Percentiles rank a stretch among this genome's conserved stretches.
These are phyloP conservation scores for Chelon labrosus DNA, from an alignment of 2,797 vertebrate genomes.

Conservation along the genomic window DNA sequence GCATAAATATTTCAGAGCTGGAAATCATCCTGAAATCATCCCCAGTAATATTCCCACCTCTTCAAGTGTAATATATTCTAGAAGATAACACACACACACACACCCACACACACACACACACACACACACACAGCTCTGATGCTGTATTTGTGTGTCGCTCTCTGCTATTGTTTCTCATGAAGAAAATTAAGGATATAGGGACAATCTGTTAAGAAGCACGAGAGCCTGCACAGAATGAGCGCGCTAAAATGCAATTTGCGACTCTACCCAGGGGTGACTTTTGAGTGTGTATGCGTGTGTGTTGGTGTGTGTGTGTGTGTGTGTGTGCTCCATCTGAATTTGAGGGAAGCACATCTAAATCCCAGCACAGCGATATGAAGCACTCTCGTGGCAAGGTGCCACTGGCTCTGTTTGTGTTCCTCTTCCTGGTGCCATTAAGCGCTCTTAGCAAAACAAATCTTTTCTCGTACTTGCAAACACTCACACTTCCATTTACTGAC, in stretches of 20 bases:
- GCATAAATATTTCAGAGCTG: conserved; percentile 56
- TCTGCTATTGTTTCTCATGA: conserved; percentile 31
- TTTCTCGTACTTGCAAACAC: conserved; percentile 43
- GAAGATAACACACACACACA: conserved; percentile 34
- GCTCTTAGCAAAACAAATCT: conserved; percentile 56
- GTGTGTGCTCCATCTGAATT: conserved; percentile 41
- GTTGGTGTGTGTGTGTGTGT: too few species aligned
- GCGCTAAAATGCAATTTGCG: conserved; percentile 41
- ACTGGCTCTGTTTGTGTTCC: conserved; percentile 41
- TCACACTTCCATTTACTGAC: conserved; percentile 35
- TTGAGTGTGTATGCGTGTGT: neutral
- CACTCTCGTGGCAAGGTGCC: conserved; percentile 49
- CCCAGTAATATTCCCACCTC: conserved; percentile 35
- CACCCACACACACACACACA: too few species aligned
- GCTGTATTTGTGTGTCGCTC: conserved; percentile 19
- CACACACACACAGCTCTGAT: conserved; percentile 9
- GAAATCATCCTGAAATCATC: conserved; percentile 44
- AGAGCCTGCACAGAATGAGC: conserved; percentile 30
- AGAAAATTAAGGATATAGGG: conserved; percentile 40
- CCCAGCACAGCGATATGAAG: conserved; percentile 37
- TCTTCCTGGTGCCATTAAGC: conserved; percentile 39
- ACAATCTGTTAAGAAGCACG: conserved; percentile 50
- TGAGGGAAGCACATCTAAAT: conserved; percentile 40
- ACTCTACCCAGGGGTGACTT: conserved; percentile 29
- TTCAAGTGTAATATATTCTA: conserved; percentile 40